Base-by-base conservation (phyloP, 2,888 invertebrate species). In the Mimas tiliae region DNA sequence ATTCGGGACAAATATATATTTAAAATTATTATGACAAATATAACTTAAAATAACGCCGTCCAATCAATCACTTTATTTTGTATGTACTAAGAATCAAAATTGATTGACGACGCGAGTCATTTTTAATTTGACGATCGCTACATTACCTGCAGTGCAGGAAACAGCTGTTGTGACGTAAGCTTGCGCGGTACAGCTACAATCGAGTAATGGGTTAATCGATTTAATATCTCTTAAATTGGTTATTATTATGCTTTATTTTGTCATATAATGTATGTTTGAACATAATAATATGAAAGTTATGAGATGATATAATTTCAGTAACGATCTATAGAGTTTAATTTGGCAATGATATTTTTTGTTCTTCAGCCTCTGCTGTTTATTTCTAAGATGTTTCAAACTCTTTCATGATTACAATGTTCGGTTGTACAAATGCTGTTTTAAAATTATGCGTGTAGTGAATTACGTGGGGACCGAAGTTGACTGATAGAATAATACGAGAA, bases 141-240 rank as follows among this genome's bases (percentile, higher is more conserved):
- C 19, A 50, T 48, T 48, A 16, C 48, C 50, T 50, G 50, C 50
- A 50, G 14, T 14, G 45, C 45, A 50, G 50, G 50, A 50, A 27
- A 50, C 16, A 50, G 19, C 11, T 50, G 9, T 19, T 19, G 50
- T 34, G 38, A 38, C 42, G 19, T 19, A 19, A 58, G 38, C 19
- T 34, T 55, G 38, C 34, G 27, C 34, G 27, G 55, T 6, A 16
- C 38, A 55, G 38, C 16, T 55, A 38, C 9, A 55, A 8, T 55
- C 58, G 58, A 42, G 4, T 53, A 9, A 53, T 8, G n/a, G 34
- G 34, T 11, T 12, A 14, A 7, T 55, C 55, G 55, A 38, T 12
- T 19, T 42, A 34, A 19, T 19, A 58, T 19, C 2, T 42, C 16
- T 58, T 42, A 0, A 38, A 38, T n/a, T 53, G 12, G 38, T 11